Evolutionary conservation across 2,888 invertebrate species (phyloP), one percentile per base, ranked within the genome.

Genomic region (Brachypalpus laphriformis): DNA sequence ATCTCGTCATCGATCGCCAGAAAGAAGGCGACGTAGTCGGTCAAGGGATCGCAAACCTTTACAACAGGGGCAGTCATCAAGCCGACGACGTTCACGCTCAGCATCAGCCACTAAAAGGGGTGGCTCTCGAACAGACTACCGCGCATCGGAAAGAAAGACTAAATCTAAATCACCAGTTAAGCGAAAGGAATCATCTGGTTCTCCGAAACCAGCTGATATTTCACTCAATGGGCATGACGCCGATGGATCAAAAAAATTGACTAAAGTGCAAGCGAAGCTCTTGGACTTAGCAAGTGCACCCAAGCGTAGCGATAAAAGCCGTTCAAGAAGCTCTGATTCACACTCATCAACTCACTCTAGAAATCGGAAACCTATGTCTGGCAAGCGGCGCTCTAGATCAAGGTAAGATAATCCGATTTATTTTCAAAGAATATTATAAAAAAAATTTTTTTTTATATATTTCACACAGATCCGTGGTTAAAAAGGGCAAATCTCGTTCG

Each of bases 191-290:
- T 59, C 85, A 18, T 75, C 80, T 2, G 25, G 7, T 31, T 71
- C 85, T 18, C 85, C 85, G 7, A 76, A 71, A 40, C 75, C 85
- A 37, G 71, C 18, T 49, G 81, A 80, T 61, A 54, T 71, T 14
- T 66, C 85, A 22, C 54, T 76, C 31, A 66, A 82, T 20, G 82
- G 82, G 8, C 82, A 85, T 61, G 83, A 86, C n/a, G 81, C 31
- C 51, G 82, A 86, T 72, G 85, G 81, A 59, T 77, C 87, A 31
- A 87, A 88, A 57, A 88, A 88, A 71, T 83, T 94, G 71, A 94
- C 94, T 4, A 93, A 94, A 87, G 92, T 94, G 4, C 94, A 94
- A 89, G 94, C 94, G 3, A 94, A 94, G 89, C 90, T 94, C 83
- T 92, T 94, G 92, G 94, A 94, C 77, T 92, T 94, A 89, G 94